phyloP scores from a whole-genome alignment of 1,140 invertebrate genomes.

The Phocides pigmalion region DNA sequence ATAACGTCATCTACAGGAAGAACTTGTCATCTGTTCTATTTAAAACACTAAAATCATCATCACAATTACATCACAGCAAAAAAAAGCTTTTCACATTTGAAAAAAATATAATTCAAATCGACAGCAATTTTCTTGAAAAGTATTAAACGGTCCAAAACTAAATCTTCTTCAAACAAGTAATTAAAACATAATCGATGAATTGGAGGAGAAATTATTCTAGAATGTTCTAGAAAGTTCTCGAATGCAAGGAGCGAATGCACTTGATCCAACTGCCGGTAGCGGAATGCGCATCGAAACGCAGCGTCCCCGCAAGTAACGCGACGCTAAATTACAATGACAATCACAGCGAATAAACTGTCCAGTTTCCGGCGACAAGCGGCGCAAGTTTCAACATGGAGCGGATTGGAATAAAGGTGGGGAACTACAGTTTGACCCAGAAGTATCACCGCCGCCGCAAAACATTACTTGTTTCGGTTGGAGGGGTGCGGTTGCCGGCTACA shows the following conservation, averaged over 20 bases:
- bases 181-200: not conserved
- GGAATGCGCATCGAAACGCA: conserved; percentile 28
- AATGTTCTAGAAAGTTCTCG: conserved; percentile 4
- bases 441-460: too few species aligned
- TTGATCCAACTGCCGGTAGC: conserved; percentile 17
- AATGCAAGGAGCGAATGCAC: conserved; percentile 5
- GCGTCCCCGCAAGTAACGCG: conserved; percentile 33
- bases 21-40: conserved; percentile 5
- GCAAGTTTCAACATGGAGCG: conserved; percentile 26
- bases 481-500: too few species aligned
- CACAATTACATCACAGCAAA: not conserved
- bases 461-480: too few species aligned
- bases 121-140: not conserved
- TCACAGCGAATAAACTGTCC: conserved; percentile 52
- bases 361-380: conserved; percentile 53
- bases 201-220: not conserved
- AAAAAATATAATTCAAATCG: not conserved
- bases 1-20: conserved; percentile 3
- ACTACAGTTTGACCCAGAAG: too few species aligned
- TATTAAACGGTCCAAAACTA: not conserved
- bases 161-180: not conserved
- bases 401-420: too few species aligned
- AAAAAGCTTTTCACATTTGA: too few species aligned
- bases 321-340: conserved; percentile 68
- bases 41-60: not conserved